phyloP scores from a whole-genome alignment of 2,113 vertebrate genomes.

The Eretmochelys imbricata region DNA sequence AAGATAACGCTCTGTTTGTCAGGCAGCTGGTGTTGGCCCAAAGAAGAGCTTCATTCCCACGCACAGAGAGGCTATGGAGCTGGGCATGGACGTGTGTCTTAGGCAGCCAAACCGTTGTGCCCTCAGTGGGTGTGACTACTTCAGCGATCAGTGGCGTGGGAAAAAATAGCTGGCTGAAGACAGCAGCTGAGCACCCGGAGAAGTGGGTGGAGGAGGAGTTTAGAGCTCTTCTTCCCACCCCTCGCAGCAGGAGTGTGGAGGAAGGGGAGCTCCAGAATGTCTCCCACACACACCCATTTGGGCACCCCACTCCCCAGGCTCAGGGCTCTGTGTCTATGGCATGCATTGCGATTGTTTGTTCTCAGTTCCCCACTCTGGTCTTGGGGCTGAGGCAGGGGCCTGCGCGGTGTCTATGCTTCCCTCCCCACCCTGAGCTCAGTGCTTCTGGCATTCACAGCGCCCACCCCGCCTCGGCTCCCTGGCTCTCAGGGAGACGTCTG shows the following conservation, averaged over 20 bases:
- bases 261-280: neutral
- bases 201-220: too few species aligned
- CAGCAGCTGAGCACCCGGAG: too few species aligned
- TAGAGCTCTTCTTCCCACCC: too few species aligned
- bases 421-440: neutral
- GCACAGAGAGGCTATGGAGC: too few species aligned
- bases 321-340: neutral
- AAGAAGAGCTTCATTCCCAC: neutral
- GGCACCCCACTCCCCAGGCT: neutral
- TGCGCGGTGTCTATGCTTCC: neutral
- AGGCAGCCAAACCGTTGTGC: neutral
- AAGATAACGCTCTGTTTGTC: neutral
- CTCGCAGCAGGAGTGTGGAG: neutral
- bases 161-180: neutral
- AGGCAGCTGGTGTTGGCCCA: neutral
- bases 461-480: too few species aligned
- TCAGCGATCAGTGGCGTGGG: neutral
- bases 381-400: neutral
- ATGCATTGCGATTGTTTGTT: neutral
- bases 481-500: neutral
- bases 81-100: too few species aligned
- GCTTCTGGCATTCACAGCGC: neutral
- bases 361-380: neutral
- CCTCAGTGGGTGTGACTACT: neutral
- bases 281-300: neutral